phyloP scores from a whole-genome alignment of 2,888 invertebrate species.

The Stictocephala bisonia region DNA sequence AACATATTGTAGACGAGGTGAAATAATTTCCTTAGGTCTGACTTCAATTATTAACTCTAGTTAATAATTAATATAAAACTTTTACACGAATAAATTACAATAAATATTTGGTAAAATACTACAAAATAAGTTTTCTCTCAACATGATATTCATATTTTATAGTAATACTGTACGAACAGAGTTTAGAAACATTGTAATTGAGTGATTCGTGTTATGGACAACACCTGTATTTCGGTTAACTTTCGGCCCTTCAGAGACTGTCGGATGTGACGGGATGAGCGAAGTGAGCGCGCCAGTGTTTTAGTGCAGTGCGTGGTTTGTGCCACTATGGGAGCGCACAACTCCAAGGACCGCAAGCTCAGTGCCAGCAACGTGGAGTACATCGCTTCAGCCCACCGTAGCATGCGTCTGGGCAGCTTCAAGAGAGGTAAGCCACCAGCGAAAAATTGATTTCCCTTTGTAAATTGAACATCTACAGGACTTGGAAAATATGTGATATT shows the following conservation, averaged over 20 bases:
- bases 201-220: background rate
- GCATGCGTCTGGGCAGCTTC: slow-evolving; percentile 43
- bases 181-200: background rate
- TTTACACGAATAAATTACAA: background rate
- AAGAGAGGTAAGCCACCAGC: slow-evolving; percentile 38
- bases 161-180: background rate
- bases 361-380: slow-evolving; percentile 8
- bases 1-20: too few relatives aligned
- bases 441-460: too few relatives aligned
- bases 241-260: too few relatives aligned
- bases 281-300: background rate
- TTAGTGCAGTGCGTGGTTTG: background rate
- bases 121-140: background rate
- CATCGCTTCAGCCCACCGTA: background rate
- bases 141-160: background rate
- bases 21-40: too few relatives aligned
- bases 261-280: background rate
- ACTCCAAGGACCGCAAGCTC: slow-evolving; percentile 40
- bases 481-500: too few relatives aligned
- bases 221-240: too few relatives aligned
- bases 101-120: background rate
- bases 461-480: too few relatives aligned
- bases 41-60: too few relatives aligned
- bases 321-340: slow-evolving; percentile 22
- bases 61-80: too few relatives aligned